phyloP scores from a whole-genome alignment of 2,797 vertebrate genomes.

The Rhinophrynus dorsalis region DNA sequence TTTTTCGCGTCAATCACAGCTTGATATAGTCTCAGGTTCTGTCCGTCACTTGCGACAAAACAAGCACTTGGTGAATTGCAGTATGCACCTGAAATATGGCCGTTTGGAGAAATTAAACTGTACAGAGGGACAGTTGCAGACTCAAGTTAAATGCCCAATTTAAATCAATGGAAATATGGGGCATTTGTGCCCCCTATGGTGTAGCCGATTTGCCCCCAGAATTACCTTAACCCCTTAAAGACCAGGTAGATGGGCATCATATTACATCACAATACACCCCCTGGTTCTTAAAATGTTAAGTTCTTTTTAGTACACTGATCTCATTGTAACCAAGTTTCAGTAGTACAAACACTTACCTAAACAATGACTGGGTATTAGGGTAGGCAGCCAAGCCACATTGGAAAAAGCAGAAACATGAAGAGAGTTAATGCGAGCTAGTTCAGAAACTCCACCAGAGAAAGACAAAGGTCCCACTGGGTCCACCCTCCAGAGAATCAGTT shows the following conservation, averaged over 20 bases:
- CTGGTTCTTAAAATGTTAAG: no score
- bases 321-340: no score
- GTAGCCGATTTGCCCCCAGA: no score
- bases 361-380: constrained; percentile 94
- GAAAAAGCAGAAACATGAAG: constrained; percentile 94
- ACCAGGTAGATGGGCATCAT: no score
- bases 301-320: no score
- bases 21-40: constrained; percentile 91
- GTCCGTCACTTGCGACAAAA: constrained; percentile 96
- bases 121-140: constrained; percentile 18
- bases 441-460: constrained; percentile 93
- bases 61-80: constrained; percentile 98
- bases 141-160: no score
- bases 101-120: not conserved
- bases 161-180: no score
- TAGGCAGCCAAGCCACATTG: constrained; percentile 95
- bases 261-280: no score
- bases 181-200: no score
- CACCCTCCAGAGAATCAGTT: constrained; percentile 96
- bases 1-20: constrained; percentile 97
- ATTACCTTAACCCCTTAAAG: no score
- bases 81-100: constrained; percentile 80
- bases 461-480: constrained; percentile 95
- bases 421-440: constrained; percentile 95
- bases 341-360: no score